Evolutionary conservation across 2,113 vertebrate genomes (phyloP).

Genomic region (Scomber scombrus): DNA sequence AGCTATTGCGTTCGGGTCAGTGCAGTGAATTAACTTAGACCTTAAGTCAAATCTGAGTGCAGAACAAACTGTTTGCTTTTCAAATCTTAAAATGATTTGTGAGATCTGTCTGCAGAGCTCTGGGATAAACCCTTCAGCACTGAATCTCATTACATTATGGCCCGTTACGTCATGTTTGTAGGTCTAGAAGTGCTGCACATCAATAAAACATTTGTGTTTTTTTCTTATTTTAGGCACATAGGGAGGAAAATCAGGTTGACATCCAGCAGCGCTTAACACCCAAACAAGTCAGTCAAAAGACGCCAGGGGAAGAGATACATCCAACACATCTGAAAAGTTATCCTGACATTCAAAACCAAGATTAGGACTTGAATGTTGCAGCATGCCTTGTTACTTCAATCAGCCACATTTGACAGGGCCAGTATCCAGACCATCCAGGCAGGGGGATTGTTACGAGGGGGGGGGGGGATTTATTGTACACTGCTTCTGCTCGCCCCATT

Average conservation of each 20-base stretch:
- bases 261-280: not conserved
- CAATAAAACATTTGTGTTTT: slow-evolving; percentile 36
- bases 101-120: slow-evolving; percentile 6
- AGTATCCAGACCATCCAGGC: slow-evolving; percentile 13
- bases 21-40: not conserved
- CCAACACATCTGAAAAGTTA: not conserved
- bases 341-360: not conserved
- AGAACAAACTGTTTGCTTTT: slow-evolving; percentile 5
- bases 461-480: slow-evolving; percentile 38
- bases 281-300: not conserved
- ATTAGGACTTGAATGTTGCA: not conserved
- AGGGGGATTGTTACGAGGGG: not conserved
- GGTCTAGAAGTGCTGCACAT: not conserved
- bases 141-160: slow-evolving; percentile 27
- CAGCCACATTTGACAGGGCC: slow-evolving; percentile 21
- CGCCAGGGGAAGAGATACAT: not conserved
- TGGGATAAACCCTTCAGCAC: slow-evolving; percentile 18
- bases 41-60: not conserved
- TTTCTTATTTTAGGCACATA: not conserved
- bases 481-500: slow-evolving; percentile 50
- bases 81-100: not conserved
- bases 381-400: not conserved
- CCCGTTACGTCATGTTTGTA: slow-evolving; percentile 11
- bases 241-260: slow-evolving; percentile 18
- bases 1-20: not conserved